Conservation (phyloP, 1,140 invertebrate genomes). For the Drosophila grimshawi region DNA sequence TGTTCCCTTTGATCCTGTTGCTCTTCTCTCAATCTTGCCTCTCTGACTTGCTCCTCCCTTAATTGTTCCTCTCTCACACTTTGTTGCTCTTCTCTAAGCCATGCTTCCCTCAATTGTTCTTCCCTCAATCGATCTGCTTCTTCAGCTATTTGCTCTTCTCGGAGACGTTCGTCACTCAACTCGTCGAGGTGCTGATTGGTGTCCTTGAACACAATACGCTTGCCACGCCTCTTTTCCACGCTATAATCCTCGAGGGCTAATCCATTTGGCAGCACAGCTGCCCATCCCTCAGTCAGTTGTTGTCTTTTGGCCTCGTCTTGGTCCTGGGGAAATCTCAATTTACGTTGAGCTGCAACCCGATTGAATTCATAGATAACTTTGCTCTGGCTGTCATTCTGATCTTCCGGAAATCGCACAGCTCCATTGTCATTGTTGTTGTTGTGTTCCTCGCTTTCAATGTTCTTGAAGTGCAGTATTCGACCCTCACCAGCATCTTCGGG, state of each 20-base stretch:
- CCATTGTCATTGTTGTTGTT: slow-evolving; percentile 27
- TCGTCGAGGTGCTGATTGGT: slow-evolving; percentile 59
- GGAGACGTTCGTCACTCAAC: slow-evolving; percentile 7
- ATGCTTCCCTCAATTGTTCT: slow-evolving; percentile 9
- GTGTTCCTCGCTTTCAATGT: slow-evolving; percentile 56
- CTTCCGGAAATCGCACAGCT: slow-evolving; percentile 69
- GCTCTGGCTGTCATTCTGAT: slow-evolving; percentile 22
- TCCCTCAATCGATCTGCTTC: slow-evolving; percentile 17
- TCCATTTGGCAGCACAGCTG: slow-evolving; percentile 60
- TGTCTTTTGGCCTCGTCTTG: slow-evolving; percentile 37
- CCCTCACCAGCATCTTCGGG: slow-evolving; percentile 53
- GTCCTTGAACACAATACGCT: slow-evolving; percentile 68
- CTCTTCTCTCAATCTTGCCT: slow-evolving; percentile 11
- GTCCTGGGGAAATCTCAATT: slow-evolving; percentile 72
- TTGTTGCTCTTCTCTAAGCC: slow-evolving; percentile 12
- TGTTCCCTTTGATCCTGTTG: slow-evolving; percentile 3
- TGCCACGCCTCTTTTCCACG: slow-evolving; percentile 55
- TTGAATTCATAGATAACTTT: slow-evolving; percentile 69
- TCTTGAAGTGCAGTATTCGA: slow-evolving; percentile 63
- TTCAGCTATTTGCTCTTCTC: slow-evolving; percentile 7
- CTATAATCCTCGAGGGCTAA: slow-evolving; percentile 42
- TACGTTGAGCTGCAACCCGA: slow-evolving; percentile 64
- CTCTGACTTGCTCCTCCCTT: slow-evolving; percentile 13
- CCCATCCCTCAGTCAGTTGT: slow-evolving; percentile 52
- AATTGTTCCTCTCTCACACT: slow-evolving; percentile 12